Conservation (phyloP, 2,888 invertebrate species). For the Orthosia gothica region DNA sequence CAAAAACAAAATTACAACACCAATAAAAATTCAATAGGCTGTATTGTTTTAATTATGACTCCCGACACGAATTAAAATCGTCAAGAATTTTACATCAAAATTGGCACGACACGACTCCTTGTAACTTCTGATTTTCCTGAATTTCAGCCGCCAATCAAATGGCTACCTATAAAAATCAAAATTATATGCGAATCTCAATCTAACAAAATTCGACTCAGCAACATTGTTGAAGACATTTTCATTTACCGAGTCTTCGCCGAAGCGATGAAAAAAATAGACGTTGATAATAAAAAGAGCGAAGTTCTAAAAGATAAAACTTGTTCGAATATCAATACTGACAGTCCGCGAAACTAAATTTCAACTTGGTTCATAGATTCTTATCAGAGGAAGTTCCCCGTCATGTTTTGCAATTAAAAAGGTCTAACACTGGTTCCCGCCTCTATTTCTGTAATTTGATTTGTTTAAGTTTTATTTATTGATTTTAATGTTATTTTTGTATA, state of each 20-base stretch:
- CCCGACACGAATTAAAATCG: neutral
- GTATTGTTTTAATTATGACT: neutral
- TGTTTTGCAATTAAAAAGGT: constrained; percentile 74
- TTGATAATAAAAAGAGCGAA: constrained; percentile 63
- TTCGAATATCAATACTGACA: constrained; percentile 75
- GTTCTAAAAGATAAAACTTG: constrained; percentile 75
- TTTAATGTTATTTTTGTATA: neutral
- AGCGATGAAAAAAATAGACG: constrained; percentile 59
- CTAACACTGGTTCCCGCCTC: constrained; percentile 35
- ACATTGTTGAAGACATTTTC: constrained; percentile 54
- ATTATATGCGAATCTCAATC: constrained; percentile 30
- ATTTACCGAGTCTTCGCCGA: constrained; percentile 55
- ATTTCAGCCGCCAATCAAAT: constrained; percentile 39
- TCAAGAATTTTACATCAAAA: neutral
- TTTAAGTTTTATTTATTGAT: constrained; percentile 18
- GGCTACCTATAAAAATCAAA: constrained; percentile 39
- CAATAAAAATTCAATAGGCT: too few relatives aligned
- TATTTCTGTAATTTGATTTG: constrained; percentile 22
- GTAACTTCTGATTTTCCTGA: constrained; percentile 23
- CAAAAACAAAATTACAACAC: too few relatives aligned
- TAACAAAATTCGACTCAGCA: constrained; percentile 22
- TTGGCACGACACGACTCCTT: constrained; percentile 3
- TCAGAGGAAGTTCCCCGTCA: constrained; percentile 72
- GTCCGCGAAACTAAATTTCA: constrained; percentile 73
- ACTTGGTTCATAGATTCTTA: constrained; percentile 74